Conservation (phyloP, 2,888 invertebrate genomes). For the Drosophila macrothrix region DNA sequence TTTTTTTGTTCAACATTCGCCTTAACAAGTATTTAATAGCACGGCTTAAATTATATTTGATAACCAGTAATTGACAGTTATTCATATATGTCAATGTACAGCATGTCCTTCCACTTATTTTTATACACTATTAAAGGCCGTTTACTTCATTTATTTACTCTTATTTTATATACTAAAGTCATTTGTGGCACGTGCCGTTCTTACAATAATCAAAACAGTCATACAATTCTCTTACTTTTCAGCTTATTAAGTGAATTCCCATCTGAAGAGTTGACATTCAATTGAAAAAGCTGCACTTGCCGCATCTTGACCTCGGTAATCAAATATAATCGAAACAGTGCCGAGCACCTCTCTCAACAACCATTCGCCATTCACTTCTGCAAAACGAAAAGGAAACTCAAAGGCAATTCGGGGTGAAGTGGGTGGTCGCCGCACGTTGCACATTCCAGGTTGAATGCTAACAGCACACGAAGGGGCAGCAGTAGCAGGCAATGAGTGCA, state of each 20-base stretch:
- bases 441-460: slow-evolving; percentile 14
- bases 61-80: background rate
- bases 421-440: background rate
- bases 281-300: slow-evolving; percentile 35
- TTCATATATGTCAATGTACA: background rate
- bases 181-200: background rate
- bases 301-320: slow-evolving; percentile 47
- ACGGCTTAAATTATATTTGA: background rate
- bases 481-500: slow-evolving; percentile 49
- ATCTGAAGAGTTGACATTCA: slow-evolving; percentile 21
- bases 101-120: no score
- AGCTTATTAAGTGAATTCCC: slow-evolving; percentile 32
- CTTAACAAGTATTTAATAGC: background rate
- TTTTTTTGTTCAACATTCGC: background rate
- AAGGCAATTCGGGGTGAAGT: slow-evolving; percentile 6
- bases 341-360: slow-evolving; percentile 48
- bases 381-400: slow-evolving; percentile 44
- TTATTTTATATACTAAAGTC: background rate
- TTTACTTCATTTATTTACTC: background rate
- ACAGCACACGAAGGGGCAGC: slow-evolving; percentile 28
- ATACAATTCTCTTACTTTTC: slow-evolving; percentile 2
- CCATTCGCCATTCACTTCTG: slow-evolving; percentile 33
- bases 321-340: slow-evolving; percentile 61
- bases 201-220: background rate
- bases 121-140: background rate